These are phyloP conservation scores for Parelbella ahira DNA, from an alignment of 2,888 invertebrate genomes.

Conservation along the genomic window DNA sequence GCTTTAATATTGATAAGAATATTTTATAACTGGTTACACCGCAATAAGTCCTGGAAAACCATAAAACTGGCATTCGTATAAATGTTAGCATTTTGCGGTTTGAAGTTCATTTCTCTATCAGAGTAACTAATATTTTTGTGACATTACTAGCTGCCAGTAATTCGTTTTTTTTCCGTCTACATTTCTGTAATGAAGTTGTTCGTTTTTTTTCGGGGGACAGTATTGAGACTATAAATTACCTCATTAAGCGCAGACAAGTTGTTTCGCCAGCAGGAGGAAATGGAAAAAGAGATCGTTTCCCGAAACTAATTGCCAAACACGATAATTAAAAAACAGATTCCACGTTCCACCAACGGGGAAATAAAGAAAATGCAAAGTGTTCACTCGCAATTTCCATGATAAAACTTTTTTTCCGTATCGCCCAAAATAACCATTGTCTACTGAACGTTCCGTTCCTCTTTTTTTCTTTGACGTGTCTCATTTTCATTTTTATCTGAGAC, in stretches of 20 bases:
- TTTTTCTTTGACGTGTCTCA: conserved; percentile 72
- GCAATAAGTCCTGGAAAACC: no score
- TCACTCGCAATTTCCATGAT: conserved; percentile 76
- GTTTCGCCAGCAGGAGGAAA: conserved; percentile 53
- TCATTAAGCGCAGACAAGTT: conserved; percentile 74
- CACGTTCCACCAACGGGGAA: conserved; percentile 57
- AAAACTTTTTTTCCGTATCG: conserved; percentile 74
- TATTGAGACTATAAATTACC: conserved; percentile 66
- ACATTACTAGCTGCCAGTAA: no score
- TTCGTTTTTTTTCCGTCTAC: background rate
- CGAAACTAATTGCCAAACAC: conserved; percentile 80
- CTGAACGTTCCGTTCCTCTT: conserved; percentile 63
- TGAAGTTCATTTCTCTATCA: no score
- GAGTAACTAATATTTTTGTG: no score
- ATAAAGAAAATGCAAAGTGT: conserved; percentile 78
- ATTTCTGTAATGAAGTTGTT: conserved; percentile 8
- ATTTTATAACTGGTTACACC: no score
- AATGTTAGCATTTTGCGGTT: no score
- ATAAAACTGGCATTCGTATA: no score
- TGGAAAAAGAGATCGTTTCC: conserved; percentile 69
- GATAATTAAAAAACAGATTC: conserved; percentile 80
- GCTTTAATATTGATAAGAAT: no score
- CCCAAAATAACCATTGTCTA: conserved; percentile 77
- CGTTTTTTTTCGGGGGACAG: conserved; percentile 15
- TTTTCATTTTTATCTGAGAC: conserved; percentile 75